Percentiles rank a stretch among this genome's conserved stretches.
phyloP scores from a whole-genome alignment of 2,797 vertebrate genomes.

The Dallia pectoralis region DNA sequence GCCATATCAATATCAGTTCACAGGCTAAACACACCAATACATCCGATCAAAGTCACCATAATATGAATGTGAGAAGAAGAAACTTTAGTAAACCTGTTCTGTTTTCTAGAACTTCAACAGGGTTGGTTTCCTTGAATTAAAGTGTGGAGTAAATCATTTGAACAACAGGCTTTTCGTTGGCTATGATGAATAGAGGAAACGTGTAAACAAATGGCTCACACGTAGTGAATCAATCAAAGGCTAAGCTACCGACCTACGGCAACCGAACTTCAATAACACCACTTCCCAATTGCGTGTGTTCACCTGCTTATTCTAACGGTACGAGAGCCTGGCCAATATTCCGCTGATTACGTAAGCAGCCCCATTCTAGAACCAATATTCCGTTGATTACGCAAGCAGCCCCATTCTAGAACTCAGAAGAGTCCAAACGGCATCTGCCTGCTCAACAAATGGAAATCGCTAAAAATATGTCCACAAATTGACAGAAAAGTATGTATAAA shows the following conservation, averaged over 20 bases:
- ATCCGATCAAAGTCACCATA: background rate
- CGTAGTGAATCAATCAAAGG: constrained; percentile 49
- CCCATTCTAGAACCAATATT: constrained; percentile 50
- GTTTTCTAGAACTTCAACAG: background rate
- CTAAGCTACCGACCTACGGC: constrained; percentile 11
- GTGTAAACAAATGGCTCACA: background rate
- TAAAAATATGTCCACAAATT: constrained; percentile 20
- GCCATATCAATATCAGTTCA: background rate
- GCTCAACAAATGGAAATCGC: constrained; percentile 4
- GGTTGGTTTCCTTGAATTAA: background rate
- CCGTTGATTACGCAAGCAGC: constrained; percentile 64
- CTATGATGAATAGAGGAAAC: background rate
- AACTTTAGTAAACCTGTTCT: background rate
- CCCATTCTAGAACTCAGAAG: constrained; percentile 32
- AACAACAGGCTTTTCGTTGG: background rate
- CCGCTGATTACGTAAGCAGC: constrained; percentile 65
- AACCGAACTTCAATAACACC: constrained; percentile 33
- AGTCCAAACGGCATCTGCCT: constrained; percentile 12
- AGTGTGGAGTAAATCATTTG: background rate
- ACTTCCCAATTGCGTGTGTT: constrained; percentile 25
- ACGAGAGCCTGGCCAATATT: constrained; percentile 44
- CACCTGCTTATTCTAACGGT: constrained; percentile 78
- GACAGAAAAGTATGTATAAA: background rate
- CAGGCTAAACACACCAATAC: background rate
- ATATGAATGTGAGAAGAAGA: background rate